Base-by-base conservation (phyloP, 2,888 invertebrate genomes). In the Perithous albicinctus region DNA sequence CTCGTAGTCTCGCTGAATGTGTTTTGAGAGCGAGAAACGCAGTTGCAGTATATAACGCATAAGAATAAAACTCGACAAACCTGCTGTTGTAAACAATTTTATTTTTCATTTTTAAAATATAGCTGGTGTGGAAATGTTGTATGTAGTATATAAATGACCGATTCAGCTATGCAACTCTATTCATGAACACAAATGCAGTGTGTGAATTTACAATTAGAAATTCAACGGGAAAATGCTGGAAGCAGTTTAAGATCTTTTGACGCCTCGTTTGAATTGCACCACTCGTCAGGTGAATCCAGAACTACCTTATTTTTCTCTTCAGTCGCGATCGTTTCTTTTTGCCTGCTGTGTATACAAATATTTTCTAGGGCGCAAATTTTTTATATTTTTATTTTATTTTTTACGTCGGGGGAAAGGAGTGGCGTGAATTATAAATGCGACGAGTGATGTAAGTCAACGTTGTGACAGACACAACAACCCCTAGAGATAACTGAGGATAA, bases 371-470 rank as follows among this genome's bases (percentile, higher is more conserved):
- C 15, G n/a, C 26, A 18, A 59, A 32, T 59, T 32, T 32, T 32
- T 12, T 8, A 0, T 20, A 35, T 56, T 41, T 12, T 23, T 46
- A 15, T 51, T 43, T 43, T 41, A 2, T 46, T 56, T 56, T 29
- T 4, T 18, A 29, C 41, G 35, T 35, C 7, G 8, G 38, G 8
- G 38, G 51, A 23, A 10, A 23, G 38, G 18, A 41, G 20, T 38
- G 48, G n/a, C 12, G 15, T 4, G 26, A 38, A 18, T 6, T n/a
- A n/a, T n/a, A n/a, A n/a, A 46, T 10, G 35, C 20, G 7, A 2
- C 4, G 12, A 78, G 70, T 72, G 54, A 78, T 78, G n/a, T 6
- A 12, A 72, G 54, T 64, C 78, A 38, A 35, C 12, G 63, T n/a
- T 26, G 56, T 41, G 78, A 64, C 56, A 43, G 78, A 69, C 64